phyloP scores from a whole-genome alignment of 2,888 invertebrate genomes.

The Limnephilus lunatus region DNA sequence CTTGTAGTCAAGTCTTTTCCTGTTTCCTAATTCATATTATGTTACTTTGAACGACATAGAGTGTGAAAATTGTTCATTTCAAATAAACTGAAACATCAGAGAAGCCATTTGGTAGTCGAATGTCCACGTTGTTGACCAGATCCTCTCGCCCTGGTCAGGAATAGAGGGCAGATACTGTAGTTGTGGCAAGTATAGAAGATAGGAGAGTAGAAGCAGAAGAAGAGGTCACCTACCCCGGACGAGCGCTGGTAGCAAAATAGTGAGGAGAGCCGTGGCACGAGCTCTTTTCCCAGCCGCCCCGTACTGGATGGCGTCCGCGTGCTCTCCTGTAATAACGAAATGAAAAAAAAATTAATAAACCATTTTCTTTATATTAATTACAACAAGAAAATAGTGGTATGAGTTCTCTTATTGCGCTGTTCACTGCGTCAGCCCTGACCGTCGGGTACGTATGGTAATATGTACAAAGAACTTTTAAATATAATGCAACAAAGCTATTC shows the following conservation, averaged over 20 bases:
- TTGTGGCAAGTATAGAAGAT: not conserved
- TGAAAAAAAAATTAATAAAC: not conserved
- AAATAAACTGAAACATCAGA: not conserved
- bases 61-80: not conserved
- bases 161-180: not conserved
- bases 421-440: too few species aligned
- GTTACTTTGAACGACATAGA: not conserved
- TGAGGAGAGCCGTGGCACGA: not conserved
- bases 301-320: slow-evolving; percentile 66
- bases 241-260: not conserved
- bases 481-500: too few species aligned
- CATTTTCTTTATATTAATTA: too few species aligned
- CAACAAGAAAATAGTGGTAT: too few species aligned
- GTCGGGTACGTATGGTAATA: too few species aligned
- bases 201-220: not conserved
- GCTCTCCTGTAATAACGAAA: slow-evolving; percentile 60
- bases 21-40: too few species aligned
- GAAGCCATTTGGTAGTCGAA: not conserved
- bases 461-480: too few species aligned
- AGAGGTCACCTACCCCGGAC: not conserved
- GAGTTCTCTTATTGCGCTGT: too few species aligned
- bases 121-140: not conserved
- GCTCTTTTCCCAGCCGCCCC: slow-evolving; percentile 24
- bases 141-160: not conserved
- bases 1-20: too few species aligned